Base-by-base conservation (phyloP, 2,113 vertebrate species). In the Melanostigma gelatinosum region DNA sequence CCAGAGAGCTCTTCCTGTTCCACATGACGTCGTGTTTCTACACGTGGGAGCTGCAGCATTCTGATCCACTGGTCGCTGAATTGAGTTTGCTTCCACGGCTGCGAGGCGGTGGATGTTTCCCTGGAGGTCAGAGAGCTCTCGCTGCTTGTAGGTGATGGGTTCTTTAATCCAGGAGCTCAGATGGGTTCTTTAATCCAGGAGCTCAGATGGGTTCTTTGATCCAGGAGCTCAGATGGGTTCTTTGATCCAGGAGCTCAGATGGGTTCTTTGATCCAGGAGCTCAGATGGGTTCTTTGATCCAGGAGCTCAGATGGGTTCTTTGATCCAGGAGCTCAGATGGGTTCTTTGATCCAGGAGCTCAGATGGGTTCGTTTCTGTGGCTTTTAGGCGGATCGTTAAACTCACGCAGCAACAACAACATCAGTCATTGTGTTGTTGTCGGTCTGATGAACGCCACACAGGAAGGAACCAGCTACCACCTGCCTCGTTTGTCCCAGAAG, bases 371-470 rank as follows among this genome's bases (percentile, higher is more conserved):
- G 5, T 15, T 1, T 0, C 18, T 54, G 65, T 68, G 61, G 83
- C 80, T 88, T 85, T 88, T 60, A 85, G 55, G 22, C 22, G 1
- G 68, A 83, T 88, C 38, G 42, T 83, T 85, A 77, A 60, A 69
- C 72, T 55, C 16, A 4, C 32, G 32, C 32, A 32, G 10, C 40
- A 69, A 44, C 44, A 69, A 15, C 71, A n/a, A 9, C 72, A 71
- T 75, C 71, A 29, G 68, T 81, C 74, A 22, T 10, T 8, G 10
- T 57, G 1, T 29, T 85, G 73, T 55, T 84, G 77, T 65, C 27
- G 40, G 22, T 52, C 22, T n/a, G n/a, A 5, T 34, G 4, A 4
- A 38, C 52, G 1, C 27, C 44, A 57, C 42, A 64, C 75, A 78
- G 70, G 40, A 77, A 77, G 52, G 1, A 6, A 32, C 48, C 70